These are phyloP conservation scores for Conopomorpha cramerella DNA, from an alignment of 1,140 invertebrate species.

Conservation along the genomic window DNA sequence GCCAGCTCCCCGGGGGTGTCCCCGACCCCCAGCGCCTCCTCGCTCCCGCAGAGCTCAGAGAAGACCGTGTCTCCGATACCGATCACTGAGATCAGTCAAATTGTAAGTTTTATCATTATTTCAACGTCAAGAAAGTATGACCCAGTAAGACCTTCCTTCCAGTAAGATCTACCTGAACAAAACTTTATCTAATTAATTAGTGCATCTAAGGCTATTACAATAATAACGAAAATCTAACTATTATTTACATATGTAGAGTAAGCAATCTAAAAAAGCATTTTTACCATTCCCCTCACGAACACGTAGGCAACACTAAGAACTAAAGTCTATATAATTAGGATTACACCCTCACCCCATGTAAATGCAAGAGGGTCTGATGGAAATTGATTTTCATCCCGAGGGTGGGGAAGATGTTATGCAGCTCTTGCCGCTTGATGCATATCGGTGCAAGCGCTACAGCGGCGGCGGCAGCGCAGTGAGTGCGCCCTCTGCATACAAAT, in stretches of 20 bases:
- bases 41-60: slow-evolving; percentile 51
- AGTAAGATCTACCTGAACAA: too few species aligned
- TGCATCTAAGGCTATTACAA: too few species aligned
- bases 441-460: too few species aligned
- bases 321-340: too few species aligned
- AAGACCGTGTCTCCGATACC: slow-evolving; percentile 59
- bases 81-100: slow-evolving; percentile 67
- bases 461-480: slow-evolving; percentile 3
- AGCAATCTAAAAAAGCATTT: not conserved
- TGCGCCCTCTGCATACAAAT: slow-evolving; percentile 12
- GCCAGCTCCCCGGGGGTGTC: slow-evolving; percentile 47
- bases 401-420: not conserved
- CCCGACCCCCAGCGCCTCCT: slow-evolving; percentile 54
- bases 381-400: not conserved
- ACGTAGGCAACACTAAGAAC: too few species aligned
- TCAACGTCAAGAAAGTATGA: too few species aligned
- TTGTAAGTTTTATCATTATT: too few species aligned
- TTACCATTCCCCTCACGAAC: not conserved
- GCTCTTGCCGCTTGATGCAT: too few species aligned
- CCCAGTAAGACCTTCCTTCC: too few species aligned
- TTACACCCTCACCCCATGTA: not conserved
- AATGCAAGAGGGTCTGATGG: not conserved
- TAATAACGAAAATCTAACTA: too few species aligned
- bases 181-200: too few species aligned
- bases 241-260: too few species aligned